These are phyloP conservation scores for Sorex maritimensis DNA, from an alignment of 2,797 vertebrate species.

Conservation along the genomic window DNA sequence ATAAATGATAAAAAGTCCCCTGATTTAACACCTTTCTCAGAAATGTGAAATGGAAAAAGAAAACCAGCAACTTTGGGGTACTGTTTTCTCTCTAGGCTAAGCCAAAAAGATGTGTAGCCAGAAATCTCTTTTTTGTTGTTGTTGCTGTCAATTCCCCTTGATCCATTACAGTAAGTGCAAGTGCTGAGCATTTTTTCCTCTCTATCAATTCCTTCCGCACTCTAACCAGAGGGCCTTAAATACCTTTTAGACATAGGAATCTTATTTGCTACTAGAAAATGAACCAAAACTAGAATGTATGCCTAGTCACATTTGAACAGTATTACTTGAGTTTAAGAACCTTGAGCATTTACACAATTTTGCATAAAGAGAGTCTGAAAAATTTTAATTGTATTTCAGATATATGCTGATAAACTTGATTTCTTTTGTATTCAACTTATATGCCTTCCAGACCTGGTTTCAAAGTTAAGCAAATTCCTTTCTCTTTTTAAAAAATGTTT, in stretches of 20 bases:
- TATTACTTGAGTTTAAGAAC: background rate
- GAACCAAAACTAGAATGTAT: background rate
- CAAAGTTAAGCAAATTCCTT: background rate
- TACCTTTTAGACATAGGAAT: slow-evolving; percentile 33
- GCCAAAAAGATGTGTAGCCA: slow-evolving; percentile 59
- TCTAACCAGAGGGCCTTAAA: background rate
- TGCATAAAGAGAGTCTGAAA: slow-evolving; percentile 41
- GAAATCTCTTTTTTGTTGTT: slow-evolving; percentile 71
- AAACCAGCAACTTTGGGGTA: slow-evolving; percentile 21
- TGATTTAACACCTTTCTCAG: slow-evolving; percentile 74
- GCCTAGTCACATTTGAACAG: background rate
- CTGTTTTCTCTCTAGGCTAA: slow-evolving; percentile 71
- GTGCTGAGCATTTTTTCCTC: slow-evolving; percentile 36
- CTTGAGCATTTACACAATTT: background rate
- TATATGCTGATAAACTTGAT: background rate
- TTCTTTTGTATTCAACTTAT: background rate
- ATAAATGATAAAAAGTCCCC: slow-evolving; percentile 66
- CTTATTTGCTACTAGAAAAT: slow-evolving; percentile 55
- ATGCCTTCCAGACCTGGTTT: background rate
- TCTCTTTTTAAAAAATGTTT: background rate
- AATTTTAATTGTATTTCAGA: background rate
- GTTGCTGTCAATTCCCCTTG: slow-evolving; percentile 62
- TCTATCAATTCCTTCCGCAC: slow-evolving; percentile 45
- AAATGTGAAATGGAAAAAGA: slow-evolving; percentile 75
- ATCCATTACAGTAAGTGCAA: slow-evolving; percentile 67